Evolutionary conservation across 2,888 invertebrate genomes (phyloP).

Genomic region (Andrena trimmerana): DNA sequence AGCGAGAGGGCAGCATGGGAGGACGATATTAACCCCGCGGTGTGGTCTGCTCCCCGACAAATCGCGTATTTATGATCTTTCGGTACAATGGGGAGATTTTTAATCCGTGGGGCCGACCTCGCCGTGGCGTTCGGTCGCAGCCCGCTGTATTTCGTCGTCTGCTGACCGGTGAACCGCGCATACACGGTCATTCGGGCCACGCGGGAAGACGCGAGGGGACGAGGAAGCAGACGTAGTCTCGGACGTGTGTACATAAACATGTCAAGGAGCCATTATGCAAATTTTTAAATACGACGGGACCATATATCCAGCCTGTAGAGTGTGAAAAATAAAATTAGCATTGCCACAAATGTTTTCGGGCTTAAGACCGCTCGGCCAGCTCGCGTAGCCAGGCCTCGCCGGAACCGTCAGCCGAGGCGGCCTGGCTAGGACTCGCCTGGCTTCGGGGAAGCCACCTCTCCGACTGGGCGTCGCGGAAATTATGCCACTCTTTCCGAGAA

Average conservation of each 20-base stretch:
- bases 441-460: constrained; percentile 57
- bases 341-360: constrained; percentile 78
- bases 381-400: background rate
- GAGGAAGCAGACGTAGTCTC: constrained; percentile 33
- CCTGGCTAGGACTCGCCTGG: constrained; percentile 31
- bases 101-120: constrained; percentile 75
- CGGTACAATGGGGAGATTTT: constrained; percentile 81
- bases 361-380: constrained; percentile 65
- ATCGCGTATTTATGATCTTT: constrained; percentile 83
- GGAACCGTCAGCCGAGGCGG: constrained; percentile 17
- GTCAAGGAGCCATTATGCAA: constrained; percentile 83
- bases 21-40: constrained; percentile 73
- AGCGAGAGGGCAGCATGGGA: constrained; percentile 29
- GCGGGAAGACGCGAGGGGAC: constrained; percentile 13
- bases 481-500: constrained; percentile 49
- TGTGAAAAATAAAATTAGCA: constrained; percentile 84
- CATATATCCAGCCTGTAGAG: constrained; percentile 79
- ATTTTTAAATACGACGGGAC: constrained; percentile 84
- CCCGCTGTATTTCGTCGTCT: constrained; percentile 76
- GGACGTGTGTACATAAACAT: constrained; percentile 83
- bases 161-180: constrained; percentile 65
- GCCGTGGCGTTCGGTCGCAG: constrained; percentile 58
- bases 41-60: constrained; percentile 81
- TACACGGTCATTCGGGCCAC: constrained; percentile 58
- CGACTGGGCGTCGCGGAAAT: constrained; percentile 31